Evolutionary conservation across 64 coral and sea anemone species (phyloP).

Genomic region (Actinia tenebrosa): DNA sequence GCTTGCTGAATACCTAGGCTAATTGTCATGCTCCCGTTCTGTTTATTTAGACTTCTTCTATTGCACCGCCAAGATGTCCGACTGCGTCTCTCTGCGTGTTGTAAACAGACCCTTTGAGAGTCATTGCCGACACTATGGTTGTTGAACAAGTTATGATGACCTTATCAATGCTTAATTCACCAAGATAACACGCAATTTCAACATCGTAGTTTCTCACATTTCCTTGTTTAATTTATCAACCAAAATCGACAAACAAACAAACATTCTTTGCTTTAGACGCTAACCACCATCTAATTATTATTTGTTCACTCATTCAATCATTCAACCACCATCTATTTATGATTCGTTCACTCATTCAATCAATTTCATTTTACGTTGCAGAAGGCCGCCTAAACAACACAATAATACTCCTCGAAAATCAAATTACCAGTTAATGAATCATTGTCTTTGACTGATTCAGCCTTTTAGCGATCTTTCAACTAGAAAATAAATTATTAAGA

Average conservation of each 20-base stretch:
- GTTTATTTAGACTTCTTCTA: conserved; percentile 11
- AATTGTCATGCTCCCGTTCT: background rate
- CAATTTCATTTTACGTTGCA: background rate
- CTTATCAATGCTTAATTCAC: background rate
- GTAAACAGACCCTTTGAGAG: conserved; percentile 16
- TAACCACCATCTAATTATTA: background rate
- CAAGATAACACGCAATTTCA: background rate
- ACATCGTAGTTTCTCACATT: background rate
- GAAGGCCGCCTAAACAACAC: background rate
- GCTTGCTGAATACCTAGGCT: conserved; percentile 8
- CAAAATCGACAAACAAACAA: background rate
- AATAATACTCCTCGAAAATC: background rate
- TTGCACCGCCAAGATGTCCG: conserved; percentile 14
- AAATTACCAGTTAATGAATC: background rate
- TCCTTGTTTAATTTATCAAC: background rate
- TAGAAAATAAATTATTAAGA: background rate
- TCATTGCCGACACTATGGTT: background rate
- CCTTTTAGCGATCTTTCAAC: background rate
- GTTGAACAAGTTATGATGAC: background rate
- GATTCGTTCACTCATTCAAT: background rate
- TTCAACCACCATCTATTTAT: background rate
- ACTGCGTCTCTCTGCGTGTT: conserved; percentile 9
- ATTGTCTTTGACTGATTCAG: no score
- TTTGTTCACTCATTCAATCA: background rate
- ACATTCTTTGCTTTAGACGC: background rate